Evolutionary conservation across 1,140 invertebrate genomes (phyloP), one percentile per base, ranked within the genome.

Genomic region (Trachymyrmex cornetzi): DNA sequence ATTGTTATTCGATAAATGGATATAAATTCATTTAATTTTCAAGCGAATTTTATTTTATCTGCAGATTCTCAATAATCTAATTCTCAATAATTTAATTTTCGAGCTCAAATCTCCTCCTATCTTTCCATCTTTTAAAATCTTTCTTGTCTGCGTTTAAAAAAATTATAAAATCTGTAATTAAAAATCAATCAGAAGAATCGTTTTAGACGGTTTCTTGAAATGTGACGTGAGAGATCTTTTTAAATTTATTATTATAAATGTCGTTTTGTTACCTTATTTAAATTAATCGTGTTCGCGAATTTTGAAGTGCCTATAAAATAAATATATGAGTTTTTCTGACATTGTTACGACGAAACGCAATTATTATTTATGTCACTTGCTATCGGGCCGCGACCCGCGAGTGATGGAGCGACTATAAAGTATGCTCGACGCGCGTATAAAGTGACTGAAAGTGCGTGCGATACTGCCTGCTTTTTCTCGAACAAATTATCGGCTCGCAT

Each of bases 401-500:
- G 59, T 61, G 38, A 61, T 7, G 11, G 63, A 22, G 38, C 11
- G 19, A 11, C 16, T 50, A 48, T 63, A 84, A 48, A 61, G 16
- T 34, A 61, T 38, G 6, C 34, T n/a, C 22, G 24, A 48, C 3
- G 55, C n/a, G 22, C 55, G n/a, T 38, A 61, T 84, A 74, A 74
- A 74, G 59, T 30, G 11, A 34, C 7, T 57, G 55, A 74, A 75
- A 84, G 22, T 81, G 77, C 64, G 44, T 81, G 38, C 66, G 64
- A 69, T 69, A 55, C 27, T 19, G 27, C 11, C 59, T 22, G 14
- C 53, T 74, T 75, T 75, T 50, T 61, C 55, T 84, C 80, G 69
- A 48, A 61, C 71, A 84, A 84, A 84, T 84, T 84, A 84, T 84
- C 80, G 80, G 80, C 19, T 63, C 53, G 69, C 80, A 61, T 57